Conservation (phyloP, 2,113 vertebrate species). For the Ammodytes dubius region DNA sequence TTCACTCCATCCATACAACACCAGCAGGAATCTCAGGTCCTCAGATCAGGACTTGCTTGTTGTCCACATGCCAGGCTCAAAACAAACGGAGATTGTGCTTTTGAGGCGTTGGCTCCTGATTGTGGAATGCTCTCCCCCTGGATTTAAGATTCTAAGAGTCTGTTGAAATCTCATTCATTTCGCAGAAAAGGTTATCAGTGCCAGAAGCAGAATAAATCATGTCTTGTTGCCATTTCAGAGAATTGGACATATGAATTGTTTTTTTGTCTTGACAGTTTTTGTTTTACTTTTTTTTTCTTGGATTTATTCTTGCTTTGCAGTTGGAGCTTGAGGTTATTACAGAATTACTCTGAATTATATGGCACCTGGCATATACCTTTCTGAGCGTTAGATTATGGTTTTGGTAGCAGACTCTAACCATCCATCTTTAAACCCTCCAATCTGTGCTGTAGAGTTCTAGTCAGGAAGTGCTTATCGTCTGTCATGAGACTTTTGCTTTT, state of each 20-base stretch:
- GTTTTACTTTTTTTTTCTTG: not conserved
- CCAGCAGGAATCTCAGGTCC: no score
- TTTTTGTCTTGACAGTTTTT: not conserved
- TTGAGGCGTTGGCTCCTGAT: no score
- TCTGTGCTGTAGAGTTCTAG: not conserved
- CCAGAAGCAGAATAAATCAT: not conserved
- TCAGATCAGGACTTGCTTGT: no score
- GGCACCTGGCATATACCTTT: not conserved
- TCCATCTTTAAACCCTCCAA: not conserved
- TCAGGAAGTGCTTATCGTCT: conserved; percentile 43
- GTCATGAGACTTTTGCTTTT: conserved; percentile 30
- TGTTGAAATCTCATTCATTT: not conserved
- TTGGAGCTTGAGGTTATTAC: not conserved
- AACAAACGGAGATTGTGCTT: no score
- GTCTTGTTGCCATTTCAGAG: not conserved
- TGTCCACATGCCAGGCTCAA: no score
- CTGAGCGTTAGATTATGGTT: not conserved
- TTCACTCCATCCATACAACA: no score
- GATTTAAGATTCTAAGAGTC: no score
- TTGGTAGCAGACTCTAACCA: not conserved
- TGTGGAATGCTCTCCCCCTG: no score
- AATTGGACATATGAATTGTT: not conserved
- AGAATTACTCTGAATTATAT: not conserved
- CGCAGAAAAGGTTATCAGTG: not conserved
- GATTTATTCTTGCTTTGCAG: not conserved